A percentile compares a stretch with the other conserved stretches of the same genome.
These are phyloP conservation scores for Oncorhynchus nerka DNA, from an alignment of 2,113 vertebrate genomes.

Conservation along the genomic window DNA sequence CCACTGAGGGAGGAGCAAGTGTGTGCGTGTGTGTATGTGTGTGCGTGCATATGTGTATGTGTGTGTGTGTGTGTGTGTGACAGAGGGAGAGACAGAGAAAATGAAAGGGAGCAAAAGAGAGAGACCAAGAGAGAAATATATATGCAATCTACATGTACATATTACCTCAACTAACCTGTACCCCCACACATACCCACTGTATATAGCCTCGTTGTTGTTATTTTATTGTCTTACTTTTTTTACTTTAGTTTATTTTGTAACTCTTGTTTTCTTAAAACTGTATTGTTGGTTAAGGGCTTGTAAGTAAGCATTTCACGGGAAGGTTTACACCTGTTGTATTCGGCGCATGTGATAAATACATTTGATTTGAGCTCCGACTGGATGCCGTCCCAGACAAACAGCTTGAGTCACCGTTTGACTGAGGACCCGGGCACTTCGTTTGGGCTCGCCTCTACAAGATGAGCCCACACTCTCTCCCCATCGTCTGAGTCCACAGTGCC, in stretches of 20 bases:
- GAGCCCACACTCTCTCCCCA: conserved; percentile 17
- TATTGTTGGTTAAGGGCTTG: no score
- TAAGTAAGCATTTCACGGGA: no score
- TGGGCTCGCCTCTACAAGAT: conserved; percentile 19
- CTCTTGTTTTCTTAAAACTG: no score
- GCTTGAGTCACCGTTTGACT: conserved; percentile 46
- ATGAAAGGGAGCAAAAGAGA: not conserved
- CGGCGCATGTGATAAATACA: no score
- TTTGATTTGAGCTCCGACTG: conserved; percentile 35
- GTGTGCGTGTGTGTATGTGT: not conserved
- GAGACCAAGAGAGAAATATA: not conserved
- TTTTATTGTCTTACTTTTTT: no score
- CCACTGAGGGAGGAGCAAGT: not conserved
- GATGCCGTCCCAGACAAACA: conserved; percentile 38
- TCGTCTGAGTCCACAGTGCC: not conserved
- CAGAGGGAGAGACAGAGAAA: not conserved
- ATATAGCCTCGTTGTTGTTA: no score
- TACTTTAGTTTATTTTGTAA: no score
- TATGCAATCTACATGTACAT: not conserved
- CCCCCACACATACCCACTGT: no score
- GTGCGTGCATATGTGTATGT: not conserved
- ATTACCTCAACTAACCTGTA: no score
- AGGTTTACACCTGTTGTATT: no score
- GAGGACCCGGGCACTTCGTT: conserved; percentile 28
- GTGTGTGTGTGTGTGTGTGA: not conserved